Conservation (phyloP, 2,797 vertebrate species). For the Scarus forsteni region DNA sequence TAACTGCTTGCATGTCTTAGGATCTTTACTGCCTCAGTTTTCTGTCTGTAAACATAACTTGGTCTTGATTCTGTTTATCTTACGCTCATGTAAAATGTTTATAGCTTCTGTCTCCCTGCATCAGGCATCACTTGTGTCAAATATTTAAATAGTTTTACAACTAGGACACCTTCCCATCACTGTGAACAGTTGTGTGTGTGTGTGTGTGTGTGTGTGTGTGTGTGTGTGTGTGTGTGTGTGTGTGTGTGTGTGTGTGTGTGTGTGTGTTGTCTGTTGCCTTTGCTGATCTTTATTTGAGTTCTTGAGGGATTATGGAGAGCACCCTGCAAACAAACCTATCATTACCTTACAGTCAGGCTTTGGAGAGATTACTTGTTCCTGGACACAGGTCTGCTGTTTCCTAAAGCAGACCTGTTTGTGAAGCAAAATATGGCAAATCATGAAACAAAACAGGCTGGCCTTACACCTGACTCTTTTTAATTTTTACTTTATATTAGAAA, state of each 20-base stretch:
- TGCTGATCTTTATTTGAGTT: conserved; percentile 52
- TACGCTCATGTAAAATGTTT: not conserved
- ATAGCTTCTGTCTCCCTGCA: not conserved
- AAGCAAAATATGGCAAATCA: not conserved
- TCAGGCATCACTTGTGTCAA: not conserved
- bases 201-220: too few species aligned
- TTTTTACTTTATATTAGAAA: too few species aligned
- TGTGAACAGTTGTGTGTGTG: conserved; percentile 8
- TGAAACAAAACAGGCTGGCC: too few species aligned
- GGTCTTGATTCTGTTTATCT: not conserved
- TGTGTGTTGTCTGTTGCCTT: conserved; percentile 41
- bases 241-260: conserved; percentile 8
- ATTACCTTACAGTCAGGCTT: conserved; percentile 57
- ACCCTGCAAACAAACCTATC: conserved; percentile 60
- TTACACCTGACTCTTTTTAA: too few species aligned
- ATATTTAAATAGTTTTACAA: conserved; percentile 10
- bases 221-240: conserved; percentile 16
- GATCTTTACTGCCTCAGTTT: not conserved
- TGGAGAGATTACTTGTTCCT: conserved; percentile 39
- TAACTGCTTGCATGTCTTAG: not conserved
- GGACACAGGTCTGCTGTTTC: conserved; percentile 31
- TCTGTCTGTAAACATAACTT: not conserved
- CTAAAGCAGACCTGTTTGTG: conserved; percentile 20
- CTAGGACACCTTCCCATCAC: not conserved
- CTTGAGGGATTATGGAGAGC: conserved; percentile 45